Base-by-base conservation (phyloP, 2,113 vertebrate genomes). In the Lepus timidus region DNA sequence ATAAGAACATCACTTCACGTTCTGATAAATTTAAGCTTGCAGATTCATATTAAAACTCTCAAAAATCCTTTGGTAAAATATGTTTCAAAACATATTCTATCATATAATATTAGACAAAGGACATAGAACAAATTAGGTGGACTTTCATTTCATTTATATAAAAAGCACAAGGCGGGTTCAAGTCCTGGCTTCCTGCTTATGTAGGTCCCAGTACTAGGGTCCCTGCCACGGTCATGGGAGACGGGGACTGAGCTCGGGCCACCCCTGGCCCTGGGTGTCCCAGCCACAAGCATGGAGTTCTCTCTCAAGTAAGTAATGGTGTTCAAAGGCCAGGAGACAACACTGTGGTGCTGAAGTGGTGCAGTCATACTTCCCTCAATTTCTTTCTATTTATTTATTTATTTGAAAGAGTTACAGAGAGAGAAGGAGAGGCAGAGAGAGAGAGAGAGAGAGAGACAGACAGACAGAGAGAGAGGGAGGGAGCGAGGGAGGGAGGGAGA, bases 61-160 rank as follows among this genome's bases (percentile, higher is more conserved):
- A 89, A 71, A 9, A 79, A 79, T 85, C 27, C 90, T 23, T 75
- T 19, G 11, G 9, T 14, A 92, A 91, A 36, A 36, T 84, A 64
- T 51, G 29, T 74, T 81, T 90, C 7, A 82, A 84, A 84, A 81
- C 51, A 79, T 49, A 79, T 49, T 73, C 76, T 94, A 58, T 74
- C 70, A 25, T 84, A 71, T 3, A 75, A 33, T 80, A 82, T 17
- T 67, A 83, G 14, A 80, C 6, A 91, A 85, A 91, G 12, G 23
- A 65, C 76, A 33, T 1, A 61, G 4, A 89, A 49, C 58, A 81
- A 84, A 58, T 84, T 61, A 91, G 44, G 22, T 51, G 58, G 6
- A 67, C 27, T 81, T 85, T 51, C 19, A 71, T 79, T 89, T 76
- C 44, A 65, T 83, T 86, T 85, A 76, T 22, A 9, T 68, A 89